These are phyloP conservation scores for Xanthorhoe spadicearia DNA, from an alignment of 2,888 invertebrate species.

Conservation along the genomic window DNA sequence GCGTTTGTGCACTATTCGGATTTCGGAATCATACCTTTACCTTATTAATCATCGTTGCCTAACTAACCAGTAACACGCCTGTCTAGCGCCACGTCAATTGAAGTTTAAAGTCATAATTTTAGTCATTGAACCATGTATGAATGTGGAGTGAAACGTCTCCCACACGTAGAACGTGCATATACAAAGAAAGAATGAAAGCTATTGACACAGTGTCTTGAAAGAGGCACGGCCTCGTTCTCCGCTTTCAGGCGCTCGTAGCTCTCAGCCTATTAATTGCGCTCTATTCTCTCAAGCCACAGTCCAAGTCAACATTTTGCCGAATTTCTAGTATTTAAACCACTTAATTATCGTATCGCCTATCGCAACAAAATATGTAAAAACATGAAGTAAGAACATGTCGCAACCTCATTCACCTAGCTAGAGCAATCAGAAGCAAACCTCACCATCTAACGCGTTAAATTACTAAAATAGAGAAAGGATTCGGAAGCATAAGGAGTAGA, in stretches of 20 bases:
- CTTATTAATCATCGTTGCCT: no score
- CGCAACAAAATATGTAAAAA: constrained; percentile 56
- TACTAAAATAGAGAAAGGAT: constrained; percentile 59
- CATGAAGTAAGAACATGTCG: constrained; percentile 69
- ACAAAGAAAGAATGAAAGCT: constrained; percentile 71
- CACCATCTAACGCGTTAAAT: constrained; percentile 53
- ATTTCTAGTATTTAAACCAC: constrained; percentile 6
- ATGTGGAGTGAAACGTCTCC: constrained; percentile 52
- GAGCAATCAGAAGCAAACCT: constrained; percentile 42
- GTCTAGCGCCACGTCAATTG: not conserved
- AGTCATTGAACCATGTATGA: constrained; percentile 5
- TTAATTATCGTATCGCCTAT: constrained; percentile 34
- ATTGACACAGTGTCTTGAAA: constrained; percentile 75
- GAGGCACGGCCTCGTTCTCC: constrained; percentile 71
- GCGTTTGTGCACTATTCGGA: no score
- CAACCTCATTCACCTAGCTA: constrained; percentile 47
- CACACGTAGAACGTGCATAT: constrained; percentile 58
- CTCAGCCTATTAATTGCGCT: constrained; percentile 58
- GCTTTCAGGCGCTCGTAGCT: constrained; percentile 65
- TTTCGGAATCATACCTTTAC: no score
- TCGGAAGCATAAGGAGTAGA: constrained; percentile 57
- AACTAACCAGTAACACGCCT: not conserved
- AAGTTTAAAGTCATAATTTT: not conserved
- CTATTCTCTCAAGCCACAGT: constrained; percentile 52
- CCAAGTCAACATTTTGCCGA: constrained; percentile 46